Evolutionary conservation across 2,113 vertebrate genomes (phyloP).

Genomic region (Myiagra hebetior): DNA sequence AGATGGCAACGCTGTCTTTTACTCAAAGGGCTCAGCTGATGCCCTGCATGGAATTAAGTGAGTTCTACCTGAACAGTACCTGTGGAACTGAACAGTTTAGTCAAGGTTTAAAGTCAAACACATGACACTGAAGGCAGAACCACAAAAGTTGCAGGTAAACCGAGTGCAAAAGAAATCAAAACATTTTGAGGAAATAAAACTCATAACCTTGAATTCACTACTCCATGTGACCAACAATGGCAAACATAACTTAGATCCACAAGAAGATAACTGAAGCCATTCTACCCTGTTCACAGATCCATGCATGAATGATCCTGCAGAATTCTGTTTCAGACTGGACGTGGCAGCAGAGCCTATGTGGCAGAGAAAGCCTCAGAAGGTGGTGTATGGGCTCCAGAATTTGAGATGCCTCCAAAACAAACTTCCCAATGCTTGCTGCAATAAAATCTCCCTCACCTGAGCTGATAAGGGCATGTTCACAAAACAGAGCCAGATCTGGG

Average conservation of each 20-base stretch:
- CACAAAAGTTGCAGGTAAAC: neutral
- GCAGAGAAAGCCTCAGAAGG: neutral
- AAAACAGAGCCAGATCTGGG: neutral
- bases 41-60: neutral
- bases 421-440: neutral
- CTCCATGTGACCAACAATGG: constrained; percentile 31
- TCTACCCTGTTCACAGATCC: constrained; percentile 30
- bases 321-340: neutral
- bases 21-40: neutral
- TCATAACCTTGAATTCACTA: constrained; percentile 36
- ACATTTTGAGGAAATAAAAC: constrained; percentile 37
- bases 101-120: neutral
- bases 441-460: neutral
- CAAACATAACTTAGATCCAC: constrained; percentile 58
- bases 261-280: constrained; percentile 56
- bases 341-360: neutral
- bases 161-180: constrained; percentile 5
- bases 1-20: neutral
- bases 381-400: neutral
- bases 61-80: neutral
- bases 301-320: constrained; percentile 37
- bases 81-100: neutral
- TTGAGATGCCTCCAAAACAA: neutral
- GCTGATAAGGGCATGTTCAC: neutral
- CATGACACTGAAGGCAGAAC: neutral